Conservation (phyloP, 2,888 invertebrate species). For the Drosophila merina region DNA sequence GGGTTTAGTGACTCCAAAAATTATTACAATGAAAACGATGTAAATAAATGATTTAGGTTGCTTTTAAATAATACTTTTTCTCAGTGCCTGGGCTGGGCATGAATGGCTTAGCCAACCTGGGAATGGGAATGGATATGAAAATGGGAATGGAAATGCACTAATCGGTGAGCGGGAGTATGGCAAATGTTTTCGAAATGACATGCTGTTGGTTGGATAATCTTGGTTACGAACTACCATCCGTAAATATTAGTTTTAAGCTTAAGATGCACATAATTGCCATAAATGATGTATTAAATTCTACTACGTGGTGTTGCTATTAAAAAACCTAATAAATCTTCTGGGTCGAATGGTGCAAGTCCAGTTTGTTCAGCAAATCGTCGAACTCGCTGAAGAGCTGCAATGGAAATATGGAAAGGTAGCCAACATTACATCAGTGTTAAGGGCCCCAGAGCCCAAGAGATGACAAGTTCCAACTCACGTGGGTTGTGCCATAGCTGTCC, state of each 20-base stretch:
- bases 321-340: slow-evolving; percentile 62
- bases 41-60: not conserved
- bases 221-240: slow-evolving; percentile 8
- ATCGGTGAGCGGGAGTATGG: slow-evolving; percentile 43
- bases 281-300: slow-evolving; percentile 27
- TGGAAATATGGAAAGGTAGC: slow-evolving; percentile 21
- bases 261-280: slow-evolving; percentile 6
- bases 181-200: slow-evolving; percentile 39
- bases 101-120: slow-evolving; percentile 2
- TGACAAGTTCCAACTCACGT: slow-evolving; percentile 62
- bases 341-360: slow-evolving; percentile 70
- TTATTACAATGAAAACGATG: not conserved
- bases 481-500: slow-evolving; percentile 72
- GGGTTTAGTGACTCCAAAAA: not conserved
- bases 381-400: slow-evolving; percentile 82
- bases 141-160: slow-evolving; percentile 28
- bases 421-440: slow-evolving; percentile 1
- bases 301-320: slow-evolving; percentile 32
- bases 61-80: slow-evolving; percentile 6
- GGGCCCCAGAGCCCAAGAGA: not conserved
- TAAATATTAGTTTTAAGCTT: slow-evolving; percentile 16
- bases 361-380: slow-evolving; percentile 80
- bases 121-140: slow-evolving; percentile 14
- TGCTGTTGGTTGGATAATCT: slow-evolving; percentile 34
- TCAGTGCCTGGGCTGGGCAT: slow-evolving; percentile 16